These are phyloP conservation scores for Otis tarda DNA, from an alignment of 2,113 vertebrate genomes.

Conservation along the genomic window DNA sequence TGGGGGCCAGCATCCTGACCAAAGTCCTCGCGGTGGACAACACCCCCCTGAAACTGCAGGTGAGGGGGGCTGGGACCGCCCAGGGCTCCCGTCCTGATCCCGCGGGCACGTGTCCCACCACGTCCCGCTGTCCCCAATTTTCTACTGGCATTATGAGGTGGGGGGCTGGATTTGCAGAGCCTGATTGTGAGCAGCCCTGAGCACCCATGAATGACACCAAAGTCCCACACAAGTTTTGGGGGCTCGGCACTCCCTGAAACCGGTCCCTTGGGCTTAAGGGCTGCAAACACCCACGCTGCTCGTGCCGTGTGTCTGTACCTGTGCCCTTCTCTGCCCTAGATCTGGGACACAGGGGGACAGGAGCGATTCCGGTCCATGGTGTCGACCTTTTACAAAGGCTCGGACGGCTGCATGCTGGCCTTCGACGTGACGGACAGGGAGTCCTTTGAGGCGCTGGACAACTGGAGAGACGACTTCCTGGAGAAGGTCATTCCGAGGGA, in stretches of 20 bases:
- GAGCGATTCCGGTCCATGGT: conserved; percentile 83
- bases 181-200: neutral
- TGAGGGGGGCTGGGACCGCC: neutral
- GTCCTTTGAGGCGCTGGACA: conserved; percentile 76
- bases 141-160: fast-evolving
- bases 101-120: fast-evolving
- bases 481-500: conserved; percentile 72
- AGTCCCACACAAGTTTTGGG: neutral
- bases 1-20: conserved; percentile 82
- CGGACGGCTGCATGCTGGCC: conserved; percentile 78
- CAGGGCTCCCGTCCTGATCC: fast-evolving
- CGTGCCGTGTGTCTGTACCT: fast-evolving
- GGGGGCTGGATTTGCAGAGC: neutral
- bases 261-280: neutral
- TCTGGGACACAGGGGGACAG: conserved; percentile 85
- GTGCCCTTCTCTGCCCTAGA: conserved; percentile 63
- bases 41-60: conserved; percentile 79
- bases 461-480: conserved; percentile 79
- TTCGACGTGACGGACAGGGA: conserved; percentile 81
- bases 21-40: conserved; percentile 71
- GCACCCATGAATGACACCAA: fast-evolving
- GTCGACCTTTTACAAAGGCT: conserved; percentile 83
- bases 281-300: neutral
- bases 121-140: neutral
- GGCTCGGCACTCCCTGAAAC: neutral